Evolutionary conservation across 2,113 vertebrate species (phyloP).

Genomic region (Empidonax alnorum): DNA sequence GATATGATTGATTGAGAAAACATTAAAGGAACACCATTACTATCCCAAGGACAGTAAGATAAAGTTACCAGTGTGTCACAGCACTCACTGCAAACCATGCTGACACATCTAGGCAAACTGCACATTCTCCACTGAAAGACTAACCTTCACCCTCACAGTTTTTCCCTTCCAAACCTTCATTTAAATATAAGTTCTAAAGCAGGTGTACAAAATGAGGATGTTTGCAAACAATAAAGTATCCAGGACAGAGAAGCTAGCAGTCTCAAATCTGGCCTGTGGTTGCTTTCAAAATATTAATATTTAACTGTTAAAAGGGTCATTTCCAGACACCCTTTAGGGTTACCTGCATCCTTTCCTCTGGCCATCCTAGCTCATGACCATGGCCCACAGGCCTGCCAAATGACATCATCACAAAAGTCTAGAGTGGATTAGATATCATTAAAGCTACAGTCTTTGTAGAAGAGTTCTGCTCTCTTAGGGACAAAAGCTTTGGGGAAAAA

Average conservation of each 20-base stretch:
- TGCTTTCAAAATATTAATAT: not conserved
- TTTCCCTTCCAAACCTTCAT: not conserved
- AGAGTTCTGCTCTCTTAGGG: not conserved
- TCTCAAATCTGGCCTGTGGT: not conserved
- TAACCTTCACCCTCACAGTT: not conserved
- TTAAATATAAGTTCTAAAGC: not conserved
- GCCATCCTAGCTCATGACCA: not conserved
- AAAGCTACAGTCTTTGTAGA: not conserved
- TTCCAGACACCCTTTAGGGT: not conserved
- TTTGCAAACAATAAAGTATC: not conserved
- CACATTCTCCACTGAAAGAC: not conserved
- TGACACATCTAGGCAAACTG: not conserved
- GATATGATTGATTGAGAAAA: not conserved
- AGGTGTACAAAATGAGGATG: not conserved
- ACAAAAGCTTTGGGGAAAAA: not conserved
- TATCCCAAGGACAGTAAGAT: not conserved
- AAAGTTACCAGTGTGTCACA: not conserved
- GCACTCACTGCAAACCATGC: not conserved
- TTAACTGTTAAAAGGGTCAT: not conserved
- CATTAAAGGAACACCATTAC: not conserved
- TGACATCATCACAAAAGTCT: not conserved
- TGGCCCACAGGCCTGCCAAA: not conserved
- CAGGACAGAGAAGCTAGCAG: not conserved
- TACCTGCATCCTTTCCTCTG: not conserved
- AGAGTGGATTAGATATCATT: accelerated